phyloP scores from a whole-genome alignment of 2,888 invertebrate species.

The Stratiomys singularior region DNA sequence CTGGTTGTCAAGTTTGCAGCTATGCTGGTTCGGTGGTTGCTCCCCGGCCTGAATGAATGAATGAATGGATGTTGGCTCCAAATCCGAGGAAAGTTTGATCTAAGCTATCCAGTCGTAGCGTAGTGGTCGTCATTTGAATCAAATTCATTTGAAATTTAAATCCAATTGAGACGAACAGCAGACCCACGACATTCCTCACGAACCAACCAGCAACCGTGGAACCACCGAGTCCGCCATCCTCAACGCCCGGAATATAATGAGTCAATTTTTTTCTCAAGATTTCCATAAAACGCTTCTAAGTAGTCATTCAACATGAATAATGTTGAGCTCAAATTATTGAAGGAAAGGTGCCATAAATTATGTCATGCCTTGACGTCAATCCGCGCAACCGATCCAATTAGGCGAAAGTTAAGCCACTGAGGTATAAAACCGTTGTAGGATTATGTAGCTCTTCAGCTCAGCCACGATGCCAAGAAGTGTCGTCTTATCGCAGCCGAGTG shows the following conservation, averaged over 20 bases:
- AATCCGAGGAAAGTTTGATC: background rate
- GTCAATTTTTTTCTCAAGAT: background rate
- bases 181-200: background rate
- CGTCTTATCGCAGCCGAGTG: too few species aligned
- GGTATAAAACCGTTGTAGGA: background rate
- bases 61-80: background rate
- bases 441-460: background rate
- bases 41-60: too few species aligned
- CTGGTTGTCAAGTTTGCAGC: too few species aligned
- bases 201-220: too few species aligned
- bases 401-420: background rate
- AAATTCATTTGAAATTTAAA: constrained; percentile 40
- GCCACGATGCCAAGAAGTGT: background rate
- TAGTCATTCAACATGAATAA: constrained; percentile 3
- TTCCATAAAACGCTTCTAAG: background rate
- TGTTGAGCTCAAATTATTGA: background rate
- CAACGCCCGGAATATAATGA: too few species aligned
- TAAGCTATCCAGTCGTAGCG: background rate
- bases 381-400: constrained; percentile 29
- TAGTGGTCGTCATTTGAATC: constrained; percentile 13
- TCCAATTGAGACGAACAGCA: constrained; percentile 20
- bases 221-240: too few species aligned
- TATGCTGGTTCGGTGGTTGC: too few species aligned
- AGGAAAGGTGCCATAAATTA: constrained; percentile 31
- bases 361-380: constrained; percentile 17